Evolutionary conservation across 2,113 vertebrate species (phyloP), one percentile per base, ranked within the genome.

Genomic region (Vimba vimba): DNA sequence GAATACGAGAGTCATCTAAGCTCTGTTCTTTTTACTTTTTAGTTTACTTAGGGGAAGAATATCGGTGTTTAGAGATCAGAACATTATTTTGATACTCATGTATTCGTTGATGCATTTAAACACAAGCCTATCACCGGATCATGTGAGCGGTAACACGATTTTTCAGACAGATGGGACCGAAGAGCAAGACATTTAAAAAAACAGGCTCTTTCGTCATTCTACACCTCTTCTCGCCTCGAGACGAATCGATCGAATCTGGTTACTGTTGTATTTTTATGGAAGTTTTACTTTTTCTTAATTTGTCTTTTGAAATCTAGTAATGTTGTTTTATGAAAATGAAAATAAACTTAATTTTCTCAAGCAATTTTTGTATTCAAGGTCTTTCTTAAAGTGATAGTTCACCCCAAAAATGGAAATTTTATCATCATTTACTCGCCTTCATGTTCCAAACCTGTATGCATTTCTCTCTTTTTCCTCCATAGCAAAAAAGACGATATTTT

Each of bases 271-370:
- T 73, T 79, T 92, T 92, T 76, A 84, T 39, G 71, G 15, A 88
- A 50, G 76, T 90, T 90, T 92, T 79, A 73, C 33, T 86, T 88
- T 87, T 62, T 78, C 69, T 85, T 82, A 25, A 78, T 77, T 90
- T 89, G 36, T 52, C 77, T 89, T 87, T 90, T 76, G 85, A 50
- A 78, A 84, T 82, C 78, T 86, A 80, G 17, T 9, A 23, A 69
- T 52, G 66, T 84, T 88, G 86, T 92, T 93, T 92, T 91, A 89
- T 85, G 50, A 69, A 79, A 55, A 81, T 77, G 27, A 2, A 79
- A 94, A 92, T 93, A 91, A 92, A 94, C 83, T 55, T 78, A 52
- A 84, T 90, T 90, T 86, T 84, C 59, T 89, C 57, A 71, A 73
- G 79, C 79, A 82, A 25, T 71, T 71, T 85, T 80, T 64, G 59